phyloP scores from a whole-genome alignment of 1,140 invertebrate species.

The Aphis gossypii region DNA sequence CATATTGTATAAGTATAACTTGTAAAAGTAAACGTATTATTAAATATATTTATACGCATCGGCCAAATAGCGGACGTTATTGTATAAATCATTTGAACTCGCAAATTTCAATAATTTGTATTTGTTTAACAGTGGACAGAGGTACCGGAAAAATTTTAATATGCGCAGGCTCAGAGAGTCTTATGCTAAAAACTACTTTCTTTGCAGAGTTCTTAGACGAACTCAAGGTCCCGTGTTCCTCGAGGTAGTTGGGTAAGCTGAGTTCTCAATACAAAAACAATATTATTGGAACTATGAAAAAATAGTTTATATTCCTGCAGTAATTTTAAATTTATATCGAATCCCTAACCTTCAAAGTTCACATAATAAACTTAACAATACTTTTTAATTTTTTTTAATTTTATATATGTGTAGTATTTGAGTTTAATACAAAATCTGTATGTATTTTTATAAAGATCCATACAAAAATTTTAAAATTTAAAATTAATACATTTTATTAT shows the following conservation, averaged over 20 bases:
- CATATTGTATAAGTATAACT: no score
- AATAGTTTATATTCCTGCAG: background rate
- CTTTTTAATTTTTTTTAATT: background rate
- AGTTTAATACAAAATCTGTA: background rate
- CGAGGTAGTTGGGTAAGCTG: background rate
- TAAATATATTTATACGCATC: background rate
- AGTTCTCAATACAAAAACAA: background rate
- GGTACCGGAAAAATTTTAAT: background rate
- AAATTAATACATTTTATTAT: background rate
- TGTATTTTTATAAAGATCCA: background rate
- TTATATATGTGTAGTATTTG: background rate
- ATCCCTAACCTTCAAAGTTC: background rate
- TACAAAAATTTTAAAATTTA: background rate
- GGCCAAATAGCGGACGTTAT: no score
- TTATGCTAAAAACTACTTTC: slow-evolving; percentile 2
- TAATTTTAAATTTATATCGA: background rate
- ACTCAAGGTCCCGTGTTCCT: background rate
- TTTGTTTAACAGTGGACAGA: background rate
- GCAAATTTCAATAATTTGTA: background rate
- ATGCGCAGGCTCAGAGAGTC: background rate
- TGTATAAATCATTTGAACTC: background rate
- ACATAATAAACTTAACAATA: background rate
- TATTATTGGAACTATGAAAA: background rate
- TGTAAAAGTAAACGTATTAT: background rate
- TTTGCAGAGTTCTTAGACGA: background rate